Conservation (phyloP, 2,797 vertebrate genomes). For the Mallotus villosus region DNA sequence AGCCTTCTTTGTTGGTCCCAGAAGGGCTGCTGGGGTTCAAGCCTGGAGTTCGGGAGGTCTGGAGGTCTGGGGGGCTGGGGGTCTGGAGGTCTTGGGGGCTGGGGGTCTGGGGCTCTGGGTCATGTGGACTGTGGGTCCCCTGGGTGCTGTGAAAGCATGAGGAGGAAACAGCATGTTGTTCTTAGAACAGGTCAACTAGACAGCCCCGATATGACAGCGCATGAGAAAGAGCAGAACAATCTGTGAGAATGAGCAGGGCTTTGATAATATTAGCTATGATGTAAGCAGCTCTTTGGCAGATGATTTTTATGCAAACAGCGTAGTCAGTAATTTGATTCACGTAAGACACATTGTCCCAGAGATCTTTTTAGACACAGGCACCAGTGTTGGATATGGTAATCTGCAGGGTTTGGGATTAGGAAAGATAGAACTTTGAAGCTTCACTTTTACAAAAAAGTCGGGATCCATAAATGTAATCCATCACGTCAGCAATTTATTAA, state of each 20-base stretch:
- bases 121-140: constrained; percentile 39
- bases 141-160: constrained; percentile 51
- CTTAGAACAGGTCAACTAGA: constrained; percentile 59
- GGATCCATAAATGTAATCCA: constrained; percentile 44
- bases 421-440: constrained; percentile 38
- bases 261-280: background rate
- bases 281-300: background rate
- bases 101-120: background rate
- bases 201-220: constrained; percentile 35
- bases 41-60: background rate
- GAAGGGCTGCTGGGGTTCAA: constrained; percentile 28
- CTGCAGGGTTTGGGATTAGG: constrained; percentile 34
- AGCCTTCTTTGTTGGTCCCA: constrained; percentile 56
- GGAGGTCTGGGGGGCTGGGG: background rate
- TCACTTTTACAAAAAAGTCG: constrained; percentile 50
- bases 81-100: background rate
- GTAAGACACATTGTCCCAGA: too few species aligned
- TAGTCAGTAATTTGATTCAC: too few species aligned
- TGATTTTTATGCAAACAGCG: background rate
- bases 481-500: background rate
- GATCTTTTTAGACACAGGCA: too few species aligned
- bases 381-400: background rate
- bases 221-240: background rate
- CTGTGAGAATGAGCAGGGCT: background rate
- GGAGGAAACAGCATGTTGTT: constrained; percentile 59